Percentiles rank a stretch among this genome's conserved stretches.
Conservation (phyloP, 2,113 vertebrate genomes). For the Lepus timidus region DNA sequence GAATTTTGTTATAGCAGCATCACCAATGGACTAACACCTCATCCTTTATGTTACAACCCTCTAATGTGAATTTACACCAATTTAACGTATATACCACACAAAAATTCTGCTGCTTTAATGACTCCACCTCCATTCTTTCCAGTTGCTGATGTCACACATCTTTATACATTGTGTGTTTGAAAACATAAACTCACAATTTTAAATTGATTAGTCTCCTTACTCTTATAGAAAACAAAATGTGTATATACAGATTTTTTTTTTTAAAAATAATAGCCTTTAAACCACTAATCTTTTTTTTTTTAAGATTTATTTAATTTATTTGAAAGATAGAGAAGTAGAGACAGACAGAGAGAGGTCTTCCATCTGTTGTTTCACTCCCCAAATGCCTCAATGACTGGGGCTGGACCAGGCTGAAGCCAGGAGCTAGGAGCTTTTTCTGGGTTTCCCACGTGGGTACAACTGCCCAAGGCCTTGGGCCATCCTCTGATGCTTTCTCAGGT, state of each 20-base stretch:
- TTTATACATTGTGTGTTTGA: neutral
- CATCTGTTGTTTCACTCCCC: too few relatives aligned
- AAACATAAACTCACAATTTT: neutral
- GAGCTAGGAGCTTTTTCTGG: too few relatives aligned
- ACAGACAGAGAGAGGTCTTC: too few relatives aligned
- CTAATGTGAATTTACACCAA: neutral
- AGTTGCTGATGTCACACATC: neutral
- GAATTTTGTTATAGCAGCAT: neutral
- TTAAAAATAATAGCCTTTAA: neutral
- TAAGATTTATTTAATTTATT: neutral
- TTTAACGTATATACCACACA: neutral
- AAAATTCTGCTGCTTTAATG: conserved; percentile 5
- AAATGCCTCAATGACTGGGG: too few relatives aligned
- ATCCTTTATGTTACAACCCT: neutral
- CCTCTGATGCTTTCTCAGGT: too few relatives aligned
- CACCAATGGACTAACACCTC: neutral
- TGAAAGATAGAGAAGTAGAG: too few relatives aligned
- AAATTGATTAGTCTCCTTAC: neutral
- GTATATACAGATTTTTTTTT: neutral
- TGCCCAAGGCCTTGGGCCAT: too few relatives aligned
- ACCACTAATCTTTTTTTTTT: neutral
- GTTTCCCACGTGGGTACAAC: too few relatives aligned
- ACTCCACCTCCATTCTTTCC: neutral
- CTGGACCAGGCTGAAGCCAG: too few relatives aligned
- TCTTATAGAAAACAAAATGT: neutral